A percentile compares a stretch with the other conserved stretches of the same genome.
Conservation (phyloP, 2,113 vertebrate species). For the Trichomycterus rosablanca region DNA sequence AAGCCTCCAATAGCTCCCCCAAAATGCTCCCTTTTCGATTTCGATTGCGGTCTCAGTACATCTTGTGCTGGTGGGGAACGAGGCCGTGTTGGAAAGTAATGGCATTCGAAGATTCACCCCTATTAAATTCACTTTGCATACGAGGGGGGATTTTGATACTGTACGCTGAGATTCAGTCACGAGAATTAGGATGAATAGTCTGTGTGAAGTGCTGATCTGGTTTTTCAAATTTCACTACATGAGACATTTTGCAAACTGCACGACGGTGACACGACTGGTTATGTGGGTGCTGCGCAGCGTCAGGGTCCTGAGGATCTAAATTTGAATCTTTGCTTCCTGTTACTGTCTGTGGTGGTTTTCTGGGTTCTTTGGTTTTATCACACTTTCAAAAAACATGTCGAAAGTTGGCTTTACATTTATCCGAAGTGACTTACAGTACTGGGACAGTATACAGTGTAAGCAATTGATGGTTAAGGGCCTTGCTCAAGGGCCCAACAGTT, state of each 20-base stretch:
- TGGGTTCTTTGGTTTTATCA: no score
- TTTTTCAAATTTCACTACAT: neutral
- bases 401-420: no score
- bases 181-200: neutral
- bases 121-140: neutral
- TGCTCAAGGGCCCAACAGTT: no score
- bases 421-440: no score
- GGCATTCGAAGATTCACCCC: constrained; percentile 19
- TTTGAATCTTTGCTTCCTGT: no score
- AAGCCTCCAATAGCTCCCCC: constrained; percentile 62
- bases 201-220: neutral
- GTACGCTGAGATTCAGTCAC: neutral
- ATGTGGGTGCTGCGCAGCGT: no score
- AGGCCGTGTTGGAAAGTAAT: constrained; percentile 22
- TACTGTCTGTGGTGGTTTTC: no score
- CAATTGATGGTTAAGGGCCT: no score
- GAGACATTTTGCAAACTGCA: neutral
- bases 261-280: no score
- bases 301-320: no score
- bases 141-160: neutral
- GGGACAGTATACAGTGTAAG: no score
- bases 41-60: constrained; percentile 46
- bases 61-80: constrained; percentile 4
- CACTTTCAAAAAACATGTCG: no score
- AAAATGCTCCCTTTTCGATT: constrained; percentile 55